Evolutionary conservation across 2,888 invertebrate genomes (phyloP), one percentile per base, ranked within the genome.

Genomic region (Pseudococcus viburni): DNA sequence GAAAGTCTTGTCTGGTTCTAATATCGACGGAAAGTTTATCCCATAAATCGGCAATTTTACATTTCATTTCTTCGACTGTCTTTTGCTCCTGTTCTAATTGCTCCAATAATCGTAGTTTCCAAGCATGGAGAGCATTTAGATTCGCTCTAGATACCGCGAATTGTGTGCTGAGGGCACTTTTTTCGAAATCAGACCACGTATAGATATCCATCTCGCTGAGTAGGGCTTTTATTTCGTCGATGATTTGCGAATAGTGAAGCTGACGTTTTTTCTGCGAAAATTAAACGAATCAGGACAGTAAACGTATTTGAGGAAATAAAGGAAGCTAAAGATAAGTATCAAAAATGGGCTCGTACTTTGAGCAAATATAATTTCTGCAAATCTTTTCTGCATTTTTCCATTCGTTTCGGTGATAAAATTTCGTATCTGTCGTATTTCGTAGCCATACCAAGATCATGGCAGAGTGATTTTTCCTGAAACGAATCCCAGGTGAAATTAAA

Each of bases 171-270:
- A 83, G 80, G 5, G 80, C 80, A 17, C 19, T 83, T 83, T 83
- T 83, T 12, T 83, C 80, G 11, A 83, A 83, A 19, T 83, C 80
- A 19, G 80, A 83, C 80, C 80, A 83, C 9, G 80, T 83, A 19
- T 33, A 83, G n/a, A 83, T 83, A n/a, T 83, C 80, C 80, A 83
- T 83, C 9, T 83, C 80, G 80, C 46, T 83, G 46, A 83, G 80
- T 7, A 83, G 19, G 4, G 19, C n/a, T 83, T 83, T 83, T 39
- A 83, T 83, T 46, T 83, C 80, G 19, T 26, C 26, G 19, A 83
- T 83, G 1, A 83, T 46, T 83, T 83, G 42, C 11, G 39, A 19
- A 19, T 83, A 83, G 8, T 83, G 80, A 33, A 33, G 80, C 46
- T 83, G 80, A 4, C 80, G 39, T 83, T 83, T 83, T 83, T 83